phyloP scores from a whole-genome alignment of 2,797 vertebrate genomes.

The Triplophysa yarkandensis region DNA sequence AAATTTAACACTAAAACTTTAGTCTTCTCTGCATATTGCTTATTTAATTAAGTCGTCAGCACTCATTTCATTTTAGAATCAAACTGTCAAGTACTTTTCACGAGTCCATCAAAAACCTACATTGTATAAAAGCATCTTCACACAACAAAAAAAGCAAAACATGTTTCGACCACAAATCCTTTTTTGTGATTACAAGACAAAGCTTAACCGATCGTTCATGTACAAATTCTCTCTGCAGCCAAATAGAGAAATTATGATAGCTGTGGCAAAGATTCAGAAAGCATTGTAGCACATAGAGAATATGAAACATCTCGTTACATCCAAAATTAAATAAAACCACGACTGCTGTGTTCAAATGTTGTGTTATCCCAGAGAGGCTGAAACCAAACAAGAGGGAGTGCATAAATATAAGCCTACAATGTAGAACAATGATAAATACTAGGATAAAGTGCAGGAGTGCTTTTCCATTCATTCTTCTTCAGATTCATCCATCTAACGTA shows the following conservation, averaged over 20 bases:
- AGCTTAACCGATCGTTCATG: slow-evolving; percentile 11
- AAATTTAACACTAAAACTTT: slow-evolving; percentile 12
- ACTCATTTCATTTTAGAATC: slow-evolving; percentile 29
- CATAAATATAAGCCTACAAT: slow-evolving; percentile 40
- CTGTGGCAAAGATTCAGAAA: slow-evolving; percentile 38
- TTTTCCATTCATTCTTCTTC: slow-evolving; percentile 52
- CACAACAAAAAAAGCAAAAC: slow-evolving; percentile 8
- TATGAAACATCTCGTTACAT: slow-evolving; percentile 28
- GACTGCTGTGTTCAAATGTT: slow-evolving; percentile 27
- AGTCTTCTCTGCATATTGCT: slow-evolving; percentile 37
- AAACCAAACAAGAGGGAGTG: slow-evolving; percentile 52
- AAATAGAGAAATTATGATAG: slow-evolving; percentile 26
- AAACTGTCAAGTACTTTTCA: slow-evolving; percentile 28
- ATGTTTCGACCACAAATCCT: slow-evolving; percentile 15
- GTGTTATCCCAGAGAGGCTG: slow-evolving; percentile 52
- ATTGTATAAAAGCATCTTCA: slow-evolving; percentile 35
- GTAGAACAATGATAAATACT: slow-evolving; percentile 56
- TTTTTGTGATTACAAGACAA: slow-evolving; percentile 29
- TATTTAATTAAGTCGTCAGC: slow-evolving; percentile 12
- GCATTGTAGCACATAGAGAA: slow-evolving; percentile 24
- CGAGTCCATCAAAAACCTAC: not conserved
- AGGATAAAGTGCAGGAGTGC: slow-evolving; percentile 82
- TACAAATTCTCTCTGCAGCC: slow-evolving; percentile 37
- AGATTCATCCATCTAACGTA: slow-evolving; percentile 59
- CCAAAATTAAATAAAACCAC: slow-evolving; percentile 43